Conservation (phyloP, 2,888 invertebrate species). For the Pammene aurita region DNA sequence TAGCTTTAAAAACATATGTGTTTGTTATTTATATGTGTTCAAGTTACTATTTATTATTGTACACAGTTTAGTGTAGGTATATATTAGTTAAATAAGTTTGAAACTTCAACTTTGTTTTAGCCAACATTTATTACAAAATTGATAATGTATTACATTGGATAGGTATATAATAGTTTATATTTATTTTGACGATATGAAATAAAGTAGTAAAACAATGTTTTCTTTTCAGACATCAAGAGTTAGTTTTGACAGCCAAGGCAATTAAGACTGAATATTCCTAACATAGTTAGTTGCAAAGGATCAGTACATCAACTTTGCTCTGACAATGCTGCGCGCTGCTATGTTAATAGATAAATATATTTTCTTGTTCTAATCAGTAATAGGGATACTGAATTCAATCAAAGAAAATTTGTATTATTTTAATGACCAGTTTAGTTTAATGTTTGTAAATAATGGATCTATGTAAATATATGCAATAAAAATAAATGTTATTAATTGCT, state of each 20-base stretch:
- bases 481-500: constrained; percentile 23
- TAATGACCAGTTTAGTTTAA: constrained; percentile 12
- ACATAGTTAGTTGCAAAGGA: constrained; percentile 27
- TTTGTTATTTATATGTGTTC: too few relatives aligned
- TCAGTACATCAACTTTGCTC: background rate
- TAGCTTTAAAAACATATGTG: too few relatives aligned
- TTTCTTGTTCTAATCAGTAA: constrained; percentile 1
- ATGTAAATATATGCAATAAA: constrained; percentile 44
- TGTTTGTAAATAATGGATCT: constrained; percentile 51
- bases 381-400: constrained; percentile 4
- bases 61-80: too few relatives aligned
- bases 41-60: too few relatives aligned
- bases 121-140: too few relatives aligned
- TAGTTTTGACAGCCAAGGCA: constrained; percentile 63
- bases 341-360: constrained; percentile 10
- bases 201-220: constrained; percentile 12
- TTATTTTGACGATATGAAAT: too few relatives aligned
- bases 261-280: constrained; percentile 66
- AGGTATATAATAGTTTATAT: too few relatives aligned
- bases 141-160: too few relatives aligned
- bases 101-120: too few relatives aligned
- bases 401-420: constrained; percentile 3
- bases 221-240: constrained; percentile 73
- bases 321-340: constrained; percentile 20
- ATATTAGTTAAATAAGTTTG: too few relatives aligned